Evolutionary conservation across 2,797 vertebrate species (phyloP).

Genomic region (Clangula hyemalis): DNA sequence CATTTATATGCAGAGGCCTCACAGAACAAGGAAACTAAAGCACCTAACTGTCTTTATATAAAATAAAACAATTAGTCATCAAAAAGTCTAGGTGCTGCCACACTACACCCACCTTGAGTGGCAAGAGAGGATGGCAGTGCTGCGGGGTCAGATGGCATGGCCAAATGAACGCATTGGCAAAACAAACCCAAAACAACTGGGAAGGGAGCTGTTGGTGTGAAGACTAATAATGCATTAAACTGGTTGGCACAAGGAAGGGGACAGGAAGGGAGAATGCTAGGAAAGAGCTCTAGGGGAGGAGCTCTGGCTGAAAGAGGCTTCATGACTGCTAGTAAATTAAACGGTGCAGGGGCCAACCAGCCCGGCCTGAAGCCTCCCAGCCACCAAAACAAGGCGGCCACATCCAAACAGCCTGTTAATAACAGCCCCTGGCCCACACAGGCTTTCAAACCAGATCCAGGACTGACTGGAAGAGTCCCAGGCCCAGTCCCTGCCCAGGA

Average conservation of each 20-base stretch:
- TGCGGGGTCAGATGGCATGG: fast-evolving
- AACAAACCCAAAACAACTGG: neutral
- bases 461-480: neutral
- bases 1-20: constrained; percentile 17
- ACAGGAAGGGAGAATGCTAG: neutral
- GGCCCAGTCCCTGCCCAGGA: neutral
- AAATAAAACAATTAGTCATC: constrained; percentile 39
- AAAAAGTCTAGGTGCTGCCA: neutral
- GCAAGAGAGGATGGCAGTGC: neutral
- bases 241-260: neutral
- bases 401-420: neutral
- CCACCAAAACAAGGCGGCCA: neutral
- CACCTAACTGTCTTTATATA: constrained; percentile 10
- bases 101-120: neutral
- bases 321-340: neutral
- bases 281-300: neutral
- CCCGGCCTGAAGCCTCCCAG: neutral
- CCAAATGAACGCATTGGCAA: neutral
- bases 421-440: neutral
- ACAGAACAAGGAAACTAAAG: constrained; percentile 42
- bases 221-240: neutral
- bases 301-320: neutral
- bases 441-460: neutral
- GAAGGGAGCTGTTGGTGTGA: neutral
- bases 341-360: neutral